Evolutionary conservation across 2,113 vertebrate species (phyloP), one percentile per base, ranked within the genome.

Genomic region (Pangasianodon gigas): DNA sequence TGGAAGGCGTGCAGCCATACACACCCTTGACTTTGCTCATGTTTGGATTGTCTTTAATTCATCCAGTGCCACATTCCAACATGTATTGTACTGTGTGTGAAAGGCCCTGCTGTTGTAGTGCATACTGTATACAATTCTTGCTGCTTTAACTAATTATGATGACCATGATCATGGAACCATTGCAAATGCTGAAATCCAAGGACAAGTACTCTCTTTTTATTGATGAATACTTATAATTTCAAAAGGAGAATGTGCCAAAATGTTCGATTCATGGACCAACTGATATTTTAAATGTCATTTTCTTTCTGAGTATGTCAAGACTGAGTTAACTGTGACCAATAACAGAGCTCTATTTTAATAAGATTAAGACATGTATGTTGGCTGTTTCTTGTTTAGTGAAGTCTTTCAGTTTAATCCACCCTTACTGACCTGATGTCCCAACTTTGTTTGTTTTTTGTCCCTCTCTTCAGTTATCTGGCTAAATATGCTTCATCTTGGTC

Each of bases 231-330:
- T 90, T 69, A 84, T 48, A 19, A 29, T 56, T 79, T 3, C 9
- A 84, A 77, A 86, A 86, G 60, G 24, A 83, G 62, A 77, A 89
- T 87, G 91, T 88, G 90, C 93, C 92, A 92, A 91, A 88, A 69
- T 81, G 81, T 41, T 90, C 0, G 41, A 74, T 88, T 88, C 51
- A 37, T 56, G 65, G 54, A 88, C 88, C n/a, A 74, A 79, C 46
- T 83, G 85, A 67, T 75, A 58, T 85, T 87, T 56, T 80, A 90
- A 77, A 62, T 62, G 74, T 74, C 67, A 54, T 62, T 82, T 79
- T 74, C 19, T 74, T 75, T 32, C 44, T 46, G 26, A n/a, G 69
- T 84, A 41, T 67, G 52, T 65, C 14, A 56, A 62, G 32, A 88
- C 69, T 60, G 13, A 90, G 92, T 86, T 90, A n/a, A 90, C 91